Evolutionary conservation across 1,140 invertebrate genomes (phyloP), one percentile per base, ranked within the genome.

Genomic region (Drosophila arawakana): DNA sequence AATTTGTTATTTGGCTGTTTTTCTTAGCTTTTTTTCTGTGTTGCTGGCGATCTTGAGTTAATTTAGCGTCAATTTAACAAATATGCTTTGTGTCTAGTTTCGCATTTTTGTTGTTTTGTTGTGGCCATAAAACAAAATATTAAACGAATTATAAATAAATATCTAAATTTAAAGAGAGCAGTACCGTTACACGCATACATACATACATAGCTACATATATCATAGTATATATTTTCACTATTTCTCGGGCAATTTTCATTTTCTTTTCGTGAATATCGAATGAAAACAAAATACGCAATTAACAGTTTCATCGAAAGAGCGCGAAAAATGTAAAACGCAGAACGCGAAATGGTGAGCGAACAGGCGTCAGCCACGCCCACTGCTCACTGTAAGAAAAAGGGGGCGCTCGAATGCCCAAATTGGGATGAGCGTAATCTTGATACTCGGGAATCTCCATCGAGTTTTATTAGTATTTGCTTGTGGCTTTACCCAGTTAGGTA

Each of bases 1-100:
- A 74, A 69, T 61, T 69, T 55, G 63, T 67, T 59, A 58, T 59
- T 59, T 46, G 59, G 54, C 61, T 60, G 7, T 61, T 52, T 15
- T 37, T 13, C 13, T 10, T 15, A 37, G 35, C 10, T 50, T 30
- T 25, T 52, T 63, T 49, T n/a, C 8, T 15, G 15, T 50, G 25
- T 39, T 39, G n/a, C 35, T 60, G 18, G 41, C 35, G 61, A 65
- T 65, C 81, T 79, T 57, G 68, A 67, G 68, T 88, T 88, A 88
- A 86, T 88, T 86, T 73, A 47, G 80, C 83, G 72, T 43, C 82
- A 79, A 88, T 86, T 86, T 85, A 73, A 72, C 79, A 86, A 85
- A 85, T 82, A 82, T 79, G 71, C 68, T 78, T 77, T 76, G 63
- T 61, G 50, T 58, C 39, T 47, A 47, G 30, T 44, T 73, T 73